These are phyloP conservation scores for Oxyteleia sp. DNA, from an alignment of 2,888 invertebrate genomes.

Conservation along the genomic window DNA sequence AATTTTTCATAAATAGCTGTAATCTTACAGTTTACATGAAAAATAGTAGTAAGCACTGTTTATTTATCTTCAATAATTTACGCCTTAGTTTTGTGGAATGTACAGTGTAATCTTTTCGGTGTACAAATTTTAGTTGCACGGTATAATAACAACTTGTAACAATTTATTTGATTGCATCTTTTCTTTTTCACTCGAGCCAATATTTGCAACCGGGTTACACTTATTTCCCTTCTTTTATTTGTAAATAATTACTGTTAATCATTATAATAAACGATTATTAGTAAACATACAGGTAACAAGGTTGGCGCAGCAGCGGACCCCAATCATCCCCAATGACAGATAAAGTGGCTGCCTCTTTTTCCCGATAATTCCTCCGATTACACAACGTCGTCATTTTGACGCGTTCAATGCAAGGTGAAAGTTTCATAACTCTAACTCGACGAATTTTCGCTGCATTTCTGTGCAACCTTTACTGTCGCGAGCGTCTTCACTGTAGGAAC, in stretches of 20 bases:
- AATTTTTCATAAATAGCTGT: too few species aligned
- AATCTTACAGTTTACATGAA: too few species aligned
- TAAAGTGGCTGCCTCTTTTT: slow-evolving; percentile 49
- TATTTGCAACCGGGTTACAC: slow-evolving; percentile 1
- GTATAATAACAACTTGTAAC: slow-evolving; percentile 6
- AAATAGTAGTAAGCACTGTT: too few species aligned
- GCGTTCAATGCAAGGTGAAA: slow-evolving; percentile 61
- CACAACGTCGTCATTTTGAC: slow-evolving; percentile 58
- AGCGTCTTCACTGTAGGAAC: too few species aligned
- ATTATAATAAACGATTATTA: slow-evolving; percentile 43
- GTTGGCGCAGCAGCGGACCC: slow-evolving; percentile 15
- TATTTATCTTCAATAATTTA: too few species aligned
- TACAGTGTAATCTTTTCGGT: too few species aligned
- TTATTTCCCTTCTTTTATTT: slow-evolving; percentile 9
- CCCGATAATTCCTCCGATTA: slow-evolving; percentile 58
- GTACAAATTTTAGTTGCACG: too few species aligned
- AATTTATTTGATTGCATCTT: slow-evolving; percentile 25
- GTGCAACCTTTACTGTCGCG: slow-evolving; percentile 18
- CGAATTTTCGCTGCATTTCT: slow-evolving; percentile 43
- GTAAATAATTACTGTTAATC: slow-evolving; percentile 35
- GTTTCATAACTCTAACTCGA: slow-evolving; percentile 48
- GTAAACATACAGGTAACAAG: slow-evolving; percentile 47
- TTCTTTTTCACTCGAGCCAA: slow-evolving; percentile 9
- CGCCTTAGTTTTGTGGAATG: too few species aligned
- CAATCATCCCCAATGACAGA: slow-evolving; percentile 44